Evolutionary conservation across 2,113 vertebrate species (phyloP).

Genomic region (Chroicocephalus ridibundus): DNA sequence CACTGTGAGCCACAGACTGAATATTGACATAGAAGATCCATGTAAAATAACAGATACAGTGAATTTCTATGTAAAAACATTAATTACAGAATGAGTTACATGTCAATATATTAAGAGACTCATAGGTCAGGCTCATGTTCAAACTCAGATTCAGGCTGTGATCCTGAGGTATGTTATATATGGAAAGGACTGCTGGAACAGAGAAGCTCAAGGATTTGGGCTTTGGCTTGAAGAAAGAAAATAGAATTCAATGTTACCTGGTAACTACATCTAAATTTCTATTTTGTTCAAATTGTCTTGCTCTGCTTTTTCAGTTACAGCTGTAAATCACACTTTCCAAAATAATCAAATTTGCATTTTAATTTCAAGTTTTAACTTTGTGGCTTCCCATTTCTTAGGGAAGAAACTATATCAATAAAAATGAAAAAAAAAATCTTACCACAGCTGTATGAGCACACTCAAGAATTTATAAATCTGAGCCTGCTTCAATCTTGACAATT

Average conservation of each 20-base stretch:
- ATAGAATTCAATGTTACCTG: neutral
- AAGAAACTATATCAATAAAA: neutral
- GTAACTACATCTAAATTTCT: neutral
- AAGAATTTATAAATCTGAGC: neutral
- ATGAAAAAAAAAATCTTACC: neutral
- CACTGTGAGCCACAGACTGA: neutral
- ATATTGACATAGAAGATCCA: neutral
- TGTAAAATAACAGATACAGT: neutral
- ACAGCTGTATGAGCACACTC: neutral
- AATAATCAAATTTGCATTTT: neutral
- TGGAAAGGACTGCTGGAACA: neutral
- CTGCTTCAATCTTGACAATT: neutral
- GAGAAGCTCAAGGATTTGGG: neutral
- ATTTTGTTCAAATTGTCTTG: neutral
- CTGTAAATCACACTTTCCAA: neutral
- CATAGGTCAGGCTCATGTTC: neutral
- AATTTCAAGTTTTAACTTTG: neutral
- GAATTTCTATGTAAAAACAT: neutral
- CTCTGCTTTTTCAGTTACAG: neutral
- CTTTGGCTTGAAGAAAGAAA: neutral
- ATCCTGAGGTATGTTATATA: rapidly evolving
- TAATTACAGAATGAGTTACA: neutral
- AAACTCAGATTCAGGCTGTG: neutral
- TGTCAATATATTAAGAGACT: neutral
- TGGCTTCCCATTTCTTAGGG: neutral